A percentile compares a stretch with the other conserved stretches of the same genome.
Conservation (phyloP, 1,140 invertebrate species). For the Drosophila rhopaloa region DNA sequence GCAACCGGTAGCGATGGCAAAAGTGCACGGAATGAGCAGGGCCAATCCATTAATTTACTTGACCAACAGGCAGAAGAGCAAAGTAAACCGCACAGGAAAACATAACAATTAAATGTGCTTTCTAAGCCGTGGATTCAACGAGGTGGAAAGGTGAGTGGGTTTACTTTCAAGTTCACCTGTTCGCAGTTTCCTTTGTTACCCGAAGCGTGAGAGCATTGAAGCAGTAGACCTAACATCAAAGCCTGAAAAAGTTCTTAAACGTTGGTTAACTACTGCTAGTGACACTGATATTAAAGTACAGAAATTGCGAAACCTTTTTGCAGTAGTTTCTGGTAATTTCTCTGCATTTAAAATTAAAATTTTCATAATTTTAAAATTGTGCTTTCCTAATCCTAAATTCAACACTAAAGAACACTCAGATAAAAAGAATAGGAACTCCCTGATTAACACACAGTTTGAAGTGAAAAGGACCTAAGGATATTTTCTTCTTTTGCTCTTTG, state of each 20-base stretch:
- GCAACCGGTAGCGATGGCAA: neutral
- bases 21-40: neutral
- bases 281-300: neutral
- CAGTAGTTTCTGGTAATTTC: too few species aligned
- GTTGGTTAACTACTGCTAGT: neutral
- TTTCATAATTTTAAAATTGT: too few species aligned
- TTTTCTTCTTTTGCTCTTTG: too few species aligned
- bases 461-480: too few species aligned
- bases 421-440: too few species aligned
- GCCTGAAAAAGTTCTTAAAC: neutral
- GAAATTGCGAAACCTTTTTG: too few species aligned
- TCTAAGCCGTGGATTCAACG: constrained; percentile 28
- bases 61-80: constrained; percentile 42
- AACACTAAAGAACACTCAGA: too few species aligned
- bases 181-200: neutral
- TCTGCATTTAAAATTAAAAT: too few species aligned
- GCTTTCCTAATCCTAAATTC: too few species aligned
- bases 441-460: too few species aligned
- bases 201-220: neutral
- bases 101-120: constrained; percentile 47
- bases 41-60: constrained; percentile 46
- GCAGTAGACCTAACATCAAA: neutral
- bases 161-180: constrained; percentile 15
- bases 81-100: constrained; percentile 42
- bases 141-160: neutral